Evolutionary conservation across 2,888 invertebrate species (phyloP).

Genomic region (Polymixis flavicincta): DNA sequence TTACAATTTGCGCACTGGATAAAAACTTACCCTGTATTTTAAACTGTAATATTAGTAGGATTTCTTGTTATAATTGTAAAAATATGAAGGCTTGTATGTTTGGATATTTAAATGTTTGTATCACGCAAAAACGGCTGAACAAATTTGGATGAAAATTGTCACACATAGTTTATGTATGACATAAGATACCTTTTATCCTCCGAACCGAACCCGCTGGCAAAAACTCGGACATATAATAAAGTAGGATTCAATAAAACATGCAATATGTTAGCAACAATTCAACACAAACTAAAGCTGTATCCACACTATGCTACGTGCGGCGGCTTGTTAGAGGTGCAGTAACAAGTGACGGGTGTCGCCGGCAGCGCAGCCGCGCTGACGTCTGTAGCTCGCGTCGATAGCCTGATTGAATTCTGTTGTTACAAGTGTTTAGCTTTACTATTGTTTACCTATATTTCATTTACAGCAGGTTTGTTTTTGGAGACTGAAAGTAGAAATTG

Average conservation of each 20-base stretch:
- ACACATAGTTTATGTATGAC: no score
- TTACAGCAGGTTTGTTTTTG: neutral
- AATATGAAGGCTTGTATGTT: no score
- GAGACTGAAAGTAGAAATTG: neutral
- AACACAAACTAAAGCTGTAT: constrained; percentile 45
- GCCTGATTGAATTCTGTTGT: constrained; percentile 68
- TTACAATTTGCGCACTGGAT: no score
- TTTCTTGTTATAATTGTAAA: no score
- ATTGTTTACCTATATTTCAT: constrained; percentile 13
- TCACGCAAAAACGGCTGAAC: no score
- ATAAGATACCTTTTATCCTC: no score
- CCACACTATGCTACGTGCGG: constrained; percentile 54
- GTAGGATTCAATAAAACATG: neutral
- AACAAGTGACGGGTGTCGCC: constrained; percentile 83
- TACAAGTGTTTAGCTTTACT: constrained; percentile 39
- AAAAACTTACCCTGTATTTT: no score
- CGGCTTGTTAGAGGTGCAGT: constrained; percentile 83
- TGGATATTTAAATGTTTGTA: no score
- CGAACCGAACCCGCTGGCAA: no score
- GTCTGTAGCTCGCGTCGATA: constrained; percentile 64
- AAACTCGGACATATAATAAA: no score
- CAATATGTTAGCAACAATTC: neutral
- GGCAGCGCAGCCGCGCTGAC: constrained; percentile 69
- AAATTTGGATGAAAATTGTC: no score
- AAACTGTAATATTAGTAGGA: no score